Evolutionary conservation across 2,113 vertebrate species (phyloP).

Genomic region (Psittacara wagleri): DNA sequence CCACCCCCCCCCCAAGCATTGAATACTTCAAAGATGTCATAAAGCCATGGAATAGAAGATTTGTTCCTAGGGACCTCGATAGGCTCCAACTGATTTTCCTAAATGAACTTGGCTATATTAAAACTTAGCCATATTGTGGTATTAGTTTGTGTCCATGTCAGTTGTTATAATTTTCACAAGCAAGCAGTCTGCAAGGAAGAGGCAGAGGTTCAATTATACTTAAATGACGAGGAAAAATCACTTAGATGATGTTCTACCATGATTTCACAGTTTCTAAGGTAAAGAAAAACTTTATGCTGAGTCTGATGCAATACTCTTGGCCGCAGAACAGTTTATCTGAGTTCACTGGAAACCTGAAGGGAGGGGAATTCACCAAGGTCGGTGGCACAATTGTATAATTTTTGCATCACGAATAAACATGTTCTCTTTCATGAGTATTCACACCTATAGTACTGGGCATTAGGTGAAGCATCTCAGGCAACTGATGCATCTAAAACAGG

Average conservation of each 20-base stretch:
- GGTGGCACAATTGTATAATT: constrained; percentile 4
- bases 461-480: background rate
- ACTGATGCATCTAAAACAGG: background rate
- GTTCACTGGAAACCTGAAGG: constrained; percentile 22
- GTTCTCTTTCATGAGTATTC: constrained; percentile 36
- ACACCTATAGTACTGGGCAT: constrained; percentile 1
- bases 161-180: constrained; percentile 49
- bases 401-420: constrained; percentile 39
- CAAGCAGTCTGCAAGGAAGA: constrained; percentile 19
- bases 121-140: background rate
- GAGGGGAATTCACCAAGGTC: constrained; percentile 31
- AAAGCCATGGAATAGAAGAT: background rate
- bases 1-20: background rate
- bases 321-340: constrained; percentile 15
- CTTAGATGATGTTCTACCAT: constrained; percentile 15
- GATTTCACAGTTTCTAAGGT: constrained; percentile 52
- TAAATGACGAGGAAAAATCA: background rate
- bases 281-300: constrained; percentile 11
- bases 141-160: constrained; percentile 17
- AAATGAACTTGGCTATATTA: background rate
- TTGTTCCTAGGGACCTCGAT: background rate
- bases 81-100: background rate
- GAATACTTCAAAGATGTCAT: constrained; percentile 10
- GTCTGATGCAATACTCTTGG: constrained; percentile 41
- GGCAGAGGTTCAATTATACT: background rate